Base-by-base conservation (phyloP, 2,888 invertebrate genomes). In the Eurytoma adleriae region DNA sequence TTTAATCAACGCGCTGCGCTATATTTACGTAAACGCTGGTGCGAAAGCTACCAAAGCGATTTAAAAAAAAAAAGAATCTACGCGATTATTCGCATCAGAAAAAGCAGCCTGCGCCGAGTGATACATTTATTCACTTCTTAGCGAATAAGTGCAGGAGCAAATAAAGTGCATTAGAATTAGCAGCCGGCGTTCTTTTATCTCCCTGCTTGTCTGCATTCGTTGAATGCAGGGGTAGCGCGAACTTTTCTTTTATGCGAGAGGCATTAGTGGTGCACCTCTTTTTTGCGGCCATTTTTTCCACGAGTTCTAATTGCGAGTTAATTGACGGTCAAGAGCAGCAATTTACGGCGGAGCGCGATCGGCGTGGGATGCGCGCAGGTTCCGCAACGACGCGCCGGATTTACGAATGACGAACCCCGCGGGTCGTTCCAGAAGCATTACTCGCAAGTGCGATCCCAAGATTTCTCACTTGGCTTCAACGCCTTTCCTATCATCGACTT, bases 351-450 rank as follows among this genome's bases (percentile, higher is more conserved):
- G 73, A 73, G 72, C 68, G 71, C 67, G 59, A 66, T 56, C 30
- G 72, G 50, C 72, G 66, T 50, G 59, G 61, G 67, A 59, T 67
- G 48, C 40, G 66, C 67, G 52, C 77, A 20, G 30, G 78, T 71
- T 71, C 66, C 78, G 78, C 71, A 59, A 59, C 71, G 71, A 72
- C 78, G 78, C 78, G 78, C 71, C 20, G n/a, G 30, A 73, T 52
- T 59, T 48, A 61, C 78, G 72, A 72, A 68, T 61, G 61, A 68
- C 72, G 71, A 72, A 50, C 61, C 54, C 78, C 27, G 5, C 20
- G 12, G 24, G 18, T 59, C 67, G 24, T 78, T 73, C 72, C 10
- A 52, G 72, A 73, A 78, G 66, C 52, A 20, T 40, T 68, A 78
- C 78, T 72, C 67, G 78, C 54, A 73, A 72, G 72, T 73, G 72